Conservation (phyloP, 2,797 vertebrate genomes). For the Buphagus erythrorhynchus region DNA sequence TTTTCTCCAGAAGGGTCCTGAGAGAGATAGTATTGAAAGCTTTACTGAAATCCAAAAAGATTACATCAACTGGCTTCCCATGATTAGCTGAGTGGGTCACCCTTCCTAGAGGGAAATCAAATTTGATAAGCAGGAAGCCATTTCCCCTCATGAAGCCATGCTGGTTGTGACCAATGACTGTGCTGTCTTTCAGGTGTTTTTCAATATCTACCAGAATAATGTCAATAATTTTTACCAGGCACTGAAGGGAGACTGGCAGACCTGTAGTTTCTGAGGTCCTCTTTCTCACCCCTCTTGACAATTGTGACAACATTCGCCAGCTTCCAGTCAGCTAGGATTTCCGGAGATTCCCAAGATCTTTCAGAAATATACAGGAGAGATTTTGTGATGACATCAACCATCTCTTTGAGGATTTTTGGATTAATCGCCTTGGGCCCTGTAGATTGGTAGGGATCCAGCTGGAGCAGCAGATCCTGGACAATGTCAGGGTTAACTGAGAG, state of each 20-base stretch:
- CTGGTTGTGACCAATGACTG: neutral
- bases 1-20: neutral
- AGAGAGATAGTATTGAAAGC: fast-evolving
- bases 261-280: neutral
- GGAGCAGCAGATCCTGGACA: neutral
- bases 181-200: neutral
- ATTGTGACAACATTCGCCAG: fast-evolving
- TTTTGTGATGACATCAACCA: neutral
- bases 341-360: neutral
- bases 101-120: neutral
- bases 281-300: neutral
- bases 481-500: neutral
- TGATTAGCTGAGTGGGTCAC: neutral
- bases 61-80: neutral
- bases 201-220: neutral
- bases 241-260: neutral
- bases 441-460: neutral
- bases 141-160: neutral
- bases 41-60: neutral
- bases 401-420: neutral
- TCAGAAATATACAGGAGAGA: neutral
- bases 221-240: neutral
- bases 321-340: neutral
- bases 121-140: neutral
- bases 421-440: fast-evolving